Percentiles rank a stretch among this genome's conserved stretches.
These are phyloP conservation scores for Chrysomela aeneicollis DNA, from an alignment of 2,888 invertebrate genomes.

Conservation along the genomic window DNA sequence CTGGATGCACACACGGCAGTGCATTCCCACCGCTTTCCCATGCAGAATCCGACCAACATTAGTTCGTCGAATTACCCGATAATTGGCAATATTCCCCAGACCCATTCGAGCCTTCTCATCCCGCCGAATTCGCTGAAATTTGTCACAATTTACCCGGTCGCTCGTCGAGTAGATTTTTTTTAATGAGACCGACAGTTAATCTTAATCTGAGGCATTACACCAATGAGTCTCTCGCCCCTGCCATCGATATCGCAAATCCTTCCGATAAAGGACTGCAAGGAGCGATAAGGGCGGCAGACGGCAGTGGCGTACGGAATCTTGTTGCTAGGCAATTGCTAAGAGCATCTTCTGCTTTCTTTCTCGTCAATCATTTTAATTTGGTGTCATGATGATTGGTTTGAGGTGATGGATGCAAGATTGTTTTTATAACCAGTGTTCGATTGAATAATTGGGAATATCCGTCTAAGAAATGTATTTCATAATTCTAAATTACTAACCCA, in stretches of 20 bases:
- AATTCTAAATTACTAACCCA: no score
- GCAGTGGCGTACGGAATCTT: not conserved
- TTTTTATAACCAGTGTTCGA: no score
- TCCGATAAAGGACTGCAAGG: constrained; percentile 4
- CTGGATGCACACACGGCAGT: not conserved
- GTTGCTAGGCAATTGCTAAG: not conserved
- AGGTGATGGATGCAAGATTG: no score
- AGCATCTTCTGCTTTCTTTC: not conserved
- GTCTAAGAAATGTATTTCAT: no score
- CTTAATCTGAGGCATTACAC: constrained; percentile 18
- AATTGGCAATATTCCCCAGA: constrained; percentile 16
- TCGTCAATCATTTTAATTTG: no score
- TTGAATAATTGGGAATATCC: no score
- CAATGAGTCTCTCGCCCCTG: constrained; percentile 25
- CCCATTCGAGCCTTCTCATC: not conserved
- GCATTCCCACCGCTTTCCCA: not conserved
- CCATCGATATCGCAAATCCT: constrained; percentile 40
- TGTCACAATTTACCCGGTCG: constrained; percentile 21
- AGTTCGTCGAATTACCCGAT: constrained; percentile 18
- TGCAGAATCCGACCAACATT: constrained; percentile 1
- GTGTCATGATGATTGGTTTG: no score
- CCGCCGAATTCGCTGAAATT: constrained; percentile 15
- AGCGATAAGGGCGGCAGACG: not conserved
- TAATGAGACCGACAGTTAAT: constrained; percentile 21
- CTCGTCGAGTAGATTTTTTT: constrained; percentile 14